phyloP scores from a whole-genome alignment of 2,113 vertebrate genomes.

The Petromus typicus region DNA sequence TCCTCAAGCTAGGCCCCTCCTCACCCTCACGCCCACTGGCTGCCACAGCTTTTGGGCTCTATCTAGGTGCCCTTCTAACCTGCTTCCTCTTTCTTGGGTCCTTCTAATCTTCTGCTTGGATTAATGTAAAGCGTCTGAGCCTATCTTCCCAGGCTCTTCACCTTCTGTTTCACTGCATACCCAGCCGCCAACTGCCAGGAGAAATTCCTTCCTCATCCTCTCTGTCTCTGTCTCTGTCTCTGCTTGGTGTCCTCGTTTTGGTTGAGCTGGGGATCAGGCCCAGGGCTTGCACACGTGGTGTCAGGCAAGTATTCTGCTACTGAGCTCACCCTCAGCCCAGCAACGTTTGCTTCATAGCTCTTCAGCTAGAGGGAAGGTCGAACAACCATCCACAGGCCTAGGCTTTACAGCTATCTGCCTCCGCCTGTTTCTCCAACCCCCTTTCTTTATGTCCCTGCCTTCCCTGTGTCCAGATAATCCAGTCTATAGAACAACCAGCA shows the following conservation, averaged over 20 bases:
- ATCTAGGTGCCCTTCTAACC: neutral
- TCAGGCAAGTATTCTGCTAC: neutral
- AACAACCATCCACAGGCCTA: neutral
- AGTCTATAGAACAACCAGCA: neutral
- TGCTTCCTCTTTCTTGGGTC: neutral
- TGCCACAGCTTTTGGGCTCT: neutral
- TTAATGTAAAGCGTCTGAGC: neutral
- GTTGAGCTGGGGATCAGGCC: neutral
- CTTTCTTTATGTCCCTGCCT: neutral
- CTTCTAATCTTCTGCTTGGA: neutral
- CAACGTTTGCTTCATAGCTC: neutral
- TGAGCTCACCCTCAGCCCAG: neutral
- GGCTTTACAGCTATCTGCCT: neutral
- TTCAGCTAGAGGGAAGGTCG: neutral
- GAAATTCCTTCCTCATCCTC: neutral
- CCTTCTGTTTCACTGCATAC: neutral
- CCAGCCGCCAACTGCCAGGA: neutral
- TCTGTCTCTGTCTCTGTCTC: rapidly evolving
- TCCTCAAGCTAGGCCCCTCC: too few relatives aligned
- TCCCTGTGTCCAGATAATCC: rapidly evolving
- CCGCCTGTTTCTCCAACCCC: too few relatives aligned
- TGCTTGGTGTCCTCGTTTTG: neutral
- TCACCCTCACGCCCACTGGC: too few relatives aligned
- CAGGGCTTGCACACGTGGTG: neutral
- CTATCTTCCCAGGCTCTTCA: neutral